Evolutionary conservation across 2,888 invertebrate species (phyloP), one percentile per base, ranked within the genome.

Genomic region (Halictus ligatus): DNA sequence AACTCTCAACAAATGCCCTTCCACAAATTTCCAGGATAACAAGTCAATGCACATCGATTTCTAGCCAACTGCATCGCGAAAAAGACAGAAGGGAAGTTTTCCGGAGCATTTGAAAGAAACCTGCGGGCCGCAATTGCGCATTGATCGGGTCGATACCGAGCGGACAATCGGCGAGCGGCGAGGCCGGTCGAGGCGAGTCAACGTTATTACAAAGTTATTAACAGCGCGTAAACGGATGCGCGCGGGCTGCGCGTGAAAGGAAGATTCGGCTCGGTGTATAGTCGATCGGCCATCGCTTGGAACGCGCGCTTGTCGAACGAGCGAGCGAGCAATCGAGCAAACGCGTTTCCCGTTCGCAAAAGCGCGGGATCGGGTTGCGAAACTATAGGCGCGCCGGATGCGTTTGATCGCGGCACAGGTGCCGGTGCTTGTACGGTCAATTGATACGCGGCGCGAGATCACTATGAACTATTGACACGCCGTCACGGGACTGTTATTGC

Each of bases 391-490:
- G 13, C 71, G 73, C 75, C 83, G 83, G 83, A 81, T 80, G 73
- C 87, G 72, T 77, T 74, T 69, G 86, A 78, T 87, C 64, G 54
- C 43, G 46, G 75, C 50, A 78, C 78, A 79, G 75, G 80, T 80
- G 75, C 35, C 78, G 18, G 43, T 72, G 29, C 60, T 43, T 29
- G 18, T 69, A n/a, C 40, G 83, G 90, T 81, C 90, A 90, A 90
- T 90, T 79, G 4, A 80, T 86, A 76, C 48, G 48, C 91, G 69
- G 48, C 43, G 75, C 75, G 72, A 86, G 77, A 50, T 72, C 84
- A 83, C 90, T 90, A 90, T 90, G 89, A 91, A 90, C 90, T 90
- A 90, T 90, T 89, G 90, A 90, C 90, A 92, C 85, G 88, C 79
- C 21, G 69, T 71, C 79, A 75, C 78, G 12, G 91, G 83, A 78